Evolutionary conservation across 2,888 invertebrate genomes (phyloP), one percentile per base, ranked within the genome.

Genomic region (Rotaria magnacalcarata): DNA sequence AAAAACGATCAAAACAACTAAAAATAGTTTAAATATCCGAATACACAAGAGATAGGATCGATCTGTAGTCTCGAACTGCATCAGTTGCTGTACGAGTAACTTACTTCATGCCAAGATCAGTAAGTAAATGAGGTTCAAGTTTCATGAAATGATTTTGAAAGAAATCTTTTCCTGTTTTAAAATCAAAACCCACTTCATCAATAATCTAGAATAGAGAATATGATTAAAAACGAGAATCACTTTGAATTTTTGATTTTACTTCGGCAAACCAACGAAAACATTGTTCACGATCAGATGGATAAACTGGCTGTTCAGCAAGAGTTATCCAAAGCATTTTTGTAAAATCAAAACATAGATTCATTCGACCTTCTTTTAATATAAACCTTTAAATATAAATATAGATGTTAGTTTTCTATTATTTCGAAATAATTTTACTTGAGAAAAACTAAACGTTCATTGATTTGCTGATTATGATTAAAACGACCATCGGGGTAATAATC

Each of bases 221-320:
- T 50, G 50, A 11, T 50, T 50, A 8, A 50, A 50, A 50, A 50
- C 50, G 14, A 50, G 14, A 50, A 11, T 0, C 8, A 50, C 8
- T 11, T 50, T 50, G 14, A 50, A 34, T 34, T 50, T 14, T 11
- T 50, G 10, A 50, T 52, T 87, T 87, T 89, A 91, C 91, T 90
- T 97, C 97, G 67, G 96, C 96, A 92, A 97, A 97, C 97, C 97
- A 97, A 89, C 96, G 95, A 92, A 97, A 98, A 91, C 97, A 97
- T 56, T 96, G 96, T 91, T 98, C 97, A 67, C 97, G 93, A 91
- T 98, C 97, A 2, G 94, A 94, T 24, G 94, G 93, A 91, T 96
- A 96, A 21, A 96, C 95, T 21, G 96, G 96, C 90, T 94, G 94
- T 90, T 96, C 96, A 4, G 97, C 96, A 87, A 98, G 92, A 91